Percentiles rank a stretch among this genome's conserved stretches.
Conservation (phyloP, 2,797 vertebrate genomes). For the Cirrhinus molitorella region DNA sequence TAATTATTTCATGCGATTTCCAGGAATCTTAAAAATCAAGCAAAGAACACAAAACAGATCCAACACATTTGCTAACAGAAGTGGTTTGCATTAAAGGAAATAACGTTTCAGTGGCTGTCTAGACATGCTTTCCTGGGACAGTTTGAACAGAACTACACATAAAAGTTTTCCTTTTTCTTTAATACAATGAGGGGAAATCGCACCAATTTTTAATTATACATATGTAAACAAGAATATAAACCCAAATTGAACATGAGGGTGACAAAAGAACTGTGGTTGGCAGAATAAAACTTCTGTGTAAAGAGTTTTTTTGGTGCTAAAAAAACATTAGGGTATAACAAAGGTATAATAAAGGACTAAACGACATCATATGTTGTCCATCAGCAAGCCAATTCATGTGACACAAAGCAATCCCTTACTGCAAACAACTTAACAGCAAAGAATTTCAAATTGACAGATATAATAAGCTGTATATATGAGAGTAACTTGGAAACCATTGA, state of each 20-base stretch:
- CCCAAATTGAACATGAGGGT: not conserved
- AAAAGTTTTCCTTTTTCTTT: not conserved
- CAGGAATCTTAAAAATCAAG: slow-evolving; percentile 31
- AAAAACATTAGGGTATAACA: too few relatives aligned
- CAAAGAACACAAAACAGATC: slow-evolving; percentile 18
- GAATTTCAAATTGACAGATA: not conserved
- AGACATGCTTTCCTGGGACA: slow-evolving; percentile 45
- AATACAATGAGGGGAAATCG: not conserved
- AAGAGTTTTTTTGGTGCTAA: too few relatives aligned
- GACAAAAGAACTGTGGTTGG: not conserved
- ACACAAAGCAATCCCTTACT: slow-evolving; percentile 48
- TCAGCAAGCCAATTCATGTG: not conserved
- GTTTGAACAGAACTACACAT: slow-evolving; percentile 21
- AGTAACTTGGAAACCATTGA: not conserved
- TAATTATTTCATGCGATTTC: slow-evolving; percentile 42
- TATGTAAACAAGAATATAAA: not conserved
- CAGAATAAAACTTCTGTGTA: not conserved
- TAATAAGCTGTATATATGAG: not conserved
- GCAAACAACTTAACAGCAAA: slow-evolving; percentile 35
- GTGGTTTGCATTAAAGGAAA: slow-evolving; percentile 48
- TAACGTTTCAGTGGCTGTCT: slow-evolving; percentile 52
- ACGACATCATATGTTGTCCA: not conserved
- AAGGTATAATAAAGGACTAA: too few relatives aligned
- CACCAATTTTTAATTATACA: slow-evolving; percentile 12
- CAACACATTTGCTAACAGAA: slow-evolving; percentile 25